These are phyloP conservation scores for Epinephelus fuscoguttatus DNA, from an alignment of 2,113 vertebrate genomes.

Conservation along the genomic window DNA sequence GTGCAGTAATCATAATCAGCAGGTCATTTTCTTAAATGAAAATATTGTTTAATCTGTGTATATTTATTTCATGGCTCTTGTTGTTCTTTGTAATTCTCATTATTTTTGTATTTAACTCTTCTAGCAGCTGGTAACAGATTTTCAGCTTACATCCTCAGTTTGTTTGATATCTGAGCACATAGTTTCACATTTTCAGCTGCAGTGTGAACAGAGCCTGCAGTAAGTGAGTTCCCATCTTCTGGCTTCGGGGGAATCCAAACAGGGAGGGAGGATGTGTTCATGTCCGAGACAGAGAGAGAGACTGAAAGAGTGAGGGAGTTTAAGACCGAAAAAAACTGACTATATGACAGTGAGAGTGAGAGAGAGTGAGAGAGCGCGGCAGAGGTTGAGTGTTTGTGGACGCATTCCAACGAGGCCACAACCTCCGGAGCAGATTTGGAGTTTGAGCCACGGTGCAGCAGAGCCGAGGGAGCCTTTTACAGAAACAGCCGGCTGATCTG, in stretches of 20 bases:
- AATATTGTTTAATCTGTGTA: too few relatives aligned
- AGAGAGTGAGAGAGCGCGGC: constrained; percentile 12
- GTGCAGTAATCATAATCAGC: not conserved
- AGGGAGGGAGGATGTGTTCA: not conserved
- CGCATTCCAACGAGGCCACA: constrained; percentile 64
- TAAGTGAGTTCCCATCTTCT: constrained; percentile 1
- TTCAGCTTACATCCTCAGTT: too few relatives aligned
- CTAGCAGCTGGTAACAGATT: not conserved
- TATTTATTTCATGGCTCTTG: too few relatives aligned
- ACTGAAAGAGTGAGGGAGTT: not conserved
- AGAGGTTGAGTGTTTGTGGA: constrained; percentile 58
- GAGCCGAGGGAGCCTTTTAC: constrained; percentile 20
- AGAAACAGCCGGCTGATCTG: constrained; percentile 24
- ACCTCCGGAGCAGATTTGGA: constrained; percentile 56
- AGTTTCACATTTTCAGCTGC: not conserved
- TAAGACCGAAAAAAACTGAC: constrained; percentile 8
- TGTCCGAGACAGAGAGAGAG: not conserved
- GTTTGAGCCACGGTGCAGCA: constrained; percentile 20
- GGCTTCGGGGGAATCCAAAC: not conserved
- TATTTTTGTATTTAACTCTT: not conserved
- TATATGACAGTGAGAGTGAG: constrained; percentile 28
- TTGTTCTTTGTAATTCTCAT: not conserved
- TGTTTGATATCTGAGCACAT: not conserved
- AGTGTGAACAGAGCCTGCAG: not conserved
- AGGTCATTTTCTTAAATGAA: not conserved